Conservation (phyloP, 2,113 vertebrate species). For the Cebus imitator region DNA sequence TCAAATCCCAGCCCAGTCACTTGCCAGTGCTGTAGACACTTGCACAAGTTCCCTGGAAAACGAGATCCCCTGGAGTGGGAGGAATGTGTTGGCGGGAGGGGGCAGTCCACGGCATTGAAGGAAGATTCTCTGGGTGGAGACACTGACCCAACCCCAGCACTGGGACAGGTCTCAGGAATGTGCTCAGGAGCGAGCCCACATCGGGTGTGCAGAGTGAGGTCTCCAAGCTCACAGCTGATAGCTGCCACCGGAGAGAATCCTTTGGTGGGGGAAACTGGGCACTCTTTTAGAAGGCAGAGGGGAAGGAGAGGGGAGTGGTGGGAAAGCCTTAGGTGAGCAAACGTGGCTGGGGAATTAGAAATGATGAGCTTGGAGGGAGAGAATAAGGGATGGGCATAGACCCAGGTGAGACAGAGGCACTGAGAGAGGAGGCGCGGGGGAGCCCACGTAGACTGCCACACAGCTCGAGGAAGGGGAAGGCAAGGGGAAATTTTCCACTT, state of each 20-base stretch:
- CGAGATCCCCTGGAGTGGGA: fast-evolving
- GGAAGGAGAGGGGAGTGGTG: not conserved
- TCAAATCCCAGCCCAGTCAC: too few relatives aligned
- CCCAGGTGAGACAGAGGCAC: not conserved
- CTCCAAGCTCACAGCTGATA: too few relatives aligned
- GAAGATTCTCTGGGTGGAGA: not conserved
- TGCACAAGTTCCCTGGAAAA: not conserved
- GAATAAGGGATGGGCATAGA: not conserved
- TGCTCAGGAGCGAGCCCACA: not conserved
- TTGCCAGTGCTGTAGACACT: too few relatives aligned
- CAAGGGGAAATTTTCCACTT: not conserved
- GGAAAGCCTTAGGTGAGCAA: not conserved
- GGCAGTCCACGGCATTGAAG: not conserved
- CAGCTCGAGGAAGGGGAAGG: not conserved
- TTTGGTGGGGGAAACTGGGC: fast-evolving
- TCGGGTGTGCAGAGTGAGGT: fast-evolving
- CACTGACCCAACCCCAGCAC: not conserved
- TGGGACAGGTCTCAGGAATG: not conserved
- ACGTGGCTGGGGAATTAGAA: not conserved
- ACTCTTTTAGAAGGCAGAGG: not conserved
- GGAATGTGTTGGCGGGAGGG: not conserved
- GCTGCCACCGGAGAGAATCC: not conserved
- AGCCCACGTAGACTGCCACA: fast-evolving
- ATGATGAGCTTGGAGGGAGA: not conserved
- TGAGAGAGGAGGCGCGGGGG: too few relatives aligned